Conservation (phyloP, 2,888 invertebrate species). For the Xestobium rufovillosum region DNA sequence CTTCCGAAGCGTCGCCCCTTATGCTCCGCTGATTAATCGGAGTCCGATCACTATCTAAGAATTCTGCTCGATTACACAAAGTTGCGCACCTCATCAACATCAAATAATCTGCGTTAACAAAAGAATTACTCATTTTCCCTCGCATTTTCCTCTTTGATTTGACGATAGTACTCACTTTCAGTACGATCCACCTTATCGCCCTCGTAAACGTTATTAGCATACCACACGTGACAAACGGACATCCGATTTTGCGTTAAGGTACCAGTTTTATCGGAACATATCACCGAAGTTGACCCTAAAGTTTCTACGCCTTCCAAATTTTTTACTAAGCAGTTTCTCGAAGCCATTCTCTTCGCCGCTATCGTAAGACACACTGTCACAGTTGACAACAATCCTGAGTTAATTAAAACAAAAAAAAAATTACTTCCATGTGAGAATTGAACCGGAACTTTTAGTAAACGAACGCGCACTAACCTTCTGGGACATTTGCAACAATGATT, state of each 20-base stretch:
- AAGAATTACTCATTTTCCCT: too few species aligned
- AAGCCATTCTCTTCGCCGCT: constrained; percentile 73
- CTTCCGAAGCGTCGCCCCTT: constrained; percentile 63
- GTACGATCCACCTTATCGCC: constrained; percentile 48
- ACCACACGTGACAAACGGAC: constrained; percentile 73
- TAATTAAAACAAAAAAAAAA: too few species aligned
- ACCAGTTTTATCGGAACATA: constrained; percentile 76
- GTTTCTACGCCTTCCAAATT: constrained; percentile 76
- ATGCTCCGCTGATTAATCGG: constrained; percentile 51
- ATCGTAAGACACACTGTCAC: constrained; percentile 71
- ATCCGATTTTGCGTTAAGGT: constrained; percentile 63
- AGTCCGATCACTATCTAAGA: constrained; percentile 38
- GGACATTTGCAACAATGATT: constrained; percentile 61
- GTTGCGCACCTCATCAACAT: constrained; percentile 47
- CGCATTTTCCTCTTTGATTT: too few species aligned
- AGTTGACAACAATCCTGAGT: constrained; percentile 57
- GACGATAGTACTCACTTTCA: not conserved
- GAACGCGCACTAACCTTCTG: constrained; percentile 55
- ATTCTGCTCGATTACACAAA: constrained; percentile 68
- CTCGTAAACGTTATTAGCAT: constrained; percentile 47
- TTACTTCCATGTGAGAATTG: too few species aligned
- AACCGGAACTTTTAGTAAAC: too few species aligned
- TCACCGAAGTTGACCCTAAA: constrained; percentile 69
- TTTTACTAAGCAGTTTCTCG: constrained; percentile 72
- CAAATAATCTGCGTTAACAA: constrained; percentile 33